Evolutionary conservation across 2,888 invertebrate genomes (phyloP).

Genomic region (Sphaeridia pumilis): DNA sequence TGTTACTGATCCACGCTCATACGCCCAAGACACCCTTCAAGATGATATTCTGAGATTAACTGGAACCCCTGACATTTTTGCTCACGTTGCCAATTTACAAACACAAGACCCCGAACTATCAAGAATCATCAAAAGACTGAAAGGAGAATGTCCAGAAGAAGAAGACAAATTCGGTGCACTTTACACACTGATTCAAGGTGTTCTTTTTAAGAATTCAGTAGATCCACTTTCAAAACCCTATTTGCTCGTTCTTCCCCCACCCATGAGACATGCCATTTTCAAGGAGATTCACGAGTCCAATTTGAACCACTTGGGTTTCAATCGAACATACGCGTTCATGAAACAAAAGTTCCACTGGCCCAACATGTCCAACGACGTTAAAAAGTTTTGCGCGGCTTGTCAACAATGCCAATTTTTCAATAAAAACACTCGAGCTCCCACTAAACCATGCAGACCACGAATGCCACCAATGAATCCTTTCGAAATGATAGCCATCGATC

Average conservation of each 20-base stretch:
- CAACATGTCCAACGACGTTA: conserved; percentile 15
- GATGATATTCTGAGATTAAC: background rate
- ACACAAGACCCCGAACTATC: no score
- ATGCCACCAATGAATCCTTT: conserved; percentile 24
- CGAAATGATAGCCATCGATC: conserved; percentile 29
- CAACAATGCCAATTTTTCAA: conserved; percentile 21
- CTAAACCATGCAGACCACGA: conserved; percentile 6
- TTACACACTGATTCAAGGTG: conserved; percentile 1
- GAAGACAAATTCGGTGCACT: background rate
- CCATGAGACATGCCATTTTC: conserved; percentile 6
- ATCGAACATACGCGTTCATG: conserved; percentile 18
- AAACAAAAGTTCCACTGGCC: conserved; percentile 24
- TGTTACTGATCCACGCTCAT: background rate
- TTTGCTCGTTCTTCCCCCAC: conserved; percentile 9
- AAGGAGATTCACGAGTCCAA: conserved; percentile 15
- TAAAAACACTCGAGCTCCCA: background rate
- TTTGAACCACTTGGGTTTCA: conserved; percentile 24
- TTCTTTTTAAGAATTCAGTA: conserved; percentile 7
- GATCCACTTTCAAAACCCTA: background rate
- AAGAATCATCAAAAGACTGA: background rate
- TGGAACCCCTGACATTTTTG: background rate
- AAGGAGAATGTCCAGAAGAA: background rate
- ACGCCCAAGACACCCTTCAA: background rate
- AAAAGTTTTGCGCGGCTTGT: conserved; percentile 21
- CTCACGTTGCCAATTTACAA: no score